Evolutionary conservation across 2,797 vertebrate species (phyloP).

Genomic region (Loriculus beryllinus): DNA sequence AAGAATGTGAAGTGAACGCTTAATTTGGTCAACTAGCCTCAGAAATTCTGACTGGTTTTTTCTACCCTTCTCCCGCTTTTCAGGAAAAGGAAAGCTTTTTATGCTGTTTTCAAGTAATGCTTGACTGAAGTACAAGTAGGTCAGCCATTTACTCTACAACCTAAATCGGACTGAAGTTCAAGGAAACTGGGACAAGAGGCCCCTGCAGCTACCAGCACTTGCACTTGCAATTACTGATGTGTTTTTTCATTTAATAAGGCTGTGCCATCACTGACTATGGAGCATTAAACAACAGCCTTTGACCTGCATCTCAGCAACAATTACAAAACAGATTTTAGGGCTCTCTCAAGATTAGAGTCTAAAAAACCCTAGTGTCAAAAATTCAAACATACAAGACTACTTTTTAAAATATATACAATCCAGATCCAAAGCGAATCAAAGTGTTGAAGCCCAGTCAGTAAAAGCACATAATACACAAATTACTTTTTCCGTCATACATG

Average conservation of each 20-base stretch:
- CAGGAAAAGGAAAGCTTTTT: conserved; percentile 15
- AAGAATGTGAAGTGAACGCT: background rate
- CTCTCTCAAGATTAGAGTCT: background rate
- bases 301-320: background rate
- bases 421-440: background rate
- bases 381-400: background rate
- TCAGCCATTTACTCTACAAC: background rate
- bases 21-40: background rate
- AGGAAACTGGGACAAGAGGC: conserved; percentile 21
- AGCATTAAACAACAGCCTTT: background rate
- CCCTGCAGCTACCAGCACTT: background rate
- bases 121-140: conserved; percentile 28
- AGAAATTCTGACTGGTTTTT: background rate
- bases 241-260: background rate
- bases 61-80: background rate
- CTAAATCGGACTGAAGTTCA: background rate
- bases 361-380: background rate
- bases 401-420: background rate
- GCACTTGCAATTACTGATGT: background rate
- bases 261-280: background rate
- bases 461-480: background rate
- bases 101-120: background rate
- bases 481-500: background rate
- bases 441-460: background rate
- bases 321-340: background rate